Percentiles rank a stretch among this genome's conserved stretches.
phyloP scores from a whole-genome alignment of 2,888 invertebrate genomes.

The Pachymerium ferrugineum region DNA sequence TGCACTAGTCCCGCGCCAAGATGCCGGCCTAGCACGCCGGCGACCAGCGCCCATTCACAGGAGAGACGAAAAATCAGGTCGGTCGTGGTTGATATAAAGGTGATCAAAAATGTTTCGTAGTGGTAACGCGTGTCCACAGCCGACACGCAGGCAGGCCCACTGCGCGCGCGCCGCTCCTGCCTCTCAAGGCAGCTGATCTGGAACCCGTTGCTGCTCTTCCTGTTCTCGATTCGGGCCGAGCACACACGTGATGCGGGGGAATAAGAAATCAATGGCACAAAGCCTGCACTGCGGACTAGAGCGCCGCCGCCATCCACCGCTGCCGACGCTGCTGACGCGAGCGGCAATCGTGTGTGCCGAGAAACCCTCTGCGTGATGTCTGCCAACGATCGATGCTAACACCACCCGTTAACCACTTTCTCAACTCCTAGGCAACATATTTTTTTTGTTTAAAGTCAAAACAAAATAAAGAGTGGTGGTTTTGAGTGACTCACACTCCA shows the following conservation, averaged over 20 bases:
- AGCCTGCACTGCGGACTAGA: not conserved
- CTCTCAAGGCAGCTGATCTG: slow-evolving; percentile 1
- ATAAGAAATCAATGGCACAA: slow-evolving; percentile 23
- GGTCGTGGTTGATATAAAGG: not conserved
- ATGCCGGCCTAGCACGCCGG: slow-evolving; percentile 27
- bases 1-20: slow-evolving; percentile 20
- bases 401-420: slow-evolving; percentile 12
- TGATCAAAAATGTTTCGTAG: too few species aligned
- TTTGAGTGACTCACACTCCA: too few species aligned
- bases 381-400: not conserved
- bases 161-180: slow-evolving; percentile 12
- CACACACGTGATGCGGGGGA: slow-evolving; percentile 27
- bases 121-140: not conserved
- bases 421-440: slow-evolving; percentile 5
- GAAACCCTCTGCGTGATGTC: too few species aligned
- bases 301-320: not conserved
- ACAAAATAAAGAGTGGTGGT: too few species aligned
- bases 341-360: too few species aligned
- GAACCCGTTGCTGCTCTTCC: not conserved
- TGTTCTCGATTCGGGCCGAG: not conserved
- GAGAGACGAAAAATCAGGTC: slow-evolving; percentile 2
- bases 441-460: too few species aligned
- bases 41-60: not conserved
- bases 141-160: slow-evolving; percentile 8
- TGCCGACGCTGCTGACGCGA: not conserved